A percentile compares a stretch with the other conserved stretches of the same genome.
These are phyloP conservation scores for Apeira syringaria DNA, from an alignment of 2,888 invertebrate genomes.

Conservation along the genomic window DNA sequence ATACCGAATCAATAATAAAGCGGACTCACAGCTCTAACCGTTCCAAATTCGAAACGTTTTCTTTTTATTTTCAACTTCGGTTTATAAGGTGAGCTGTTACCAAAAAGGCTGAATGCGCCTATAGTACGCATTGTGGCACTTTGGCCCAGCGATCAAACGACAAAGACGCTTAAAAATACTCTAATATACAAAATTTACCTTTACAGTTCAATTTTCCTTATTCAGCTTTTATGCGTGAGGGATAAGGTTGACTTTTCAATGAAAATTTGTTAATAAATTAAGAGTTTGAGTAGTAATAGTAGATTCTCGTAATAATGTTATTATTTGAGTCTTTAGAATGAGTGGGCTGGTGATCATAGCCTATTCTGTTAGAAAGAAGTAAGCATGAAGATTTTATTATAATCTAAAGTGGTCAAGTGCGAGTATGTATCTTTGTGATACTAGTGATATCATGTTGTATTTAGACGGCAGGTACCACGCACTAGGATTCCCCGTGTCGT, in stretches of 20 bases:
- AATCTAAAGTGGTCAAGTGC: conserved; percentile 40
- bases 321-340: conserved; percentile 64
- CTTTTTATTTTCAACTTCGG: conserved; percentile 39
- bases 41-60: conserved; percentile 28
- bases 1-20: conserved; percentile 21
- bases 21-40: conserved; percentile 22
- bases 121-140: conserved; percentile 60
- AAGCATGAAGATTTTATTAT: conserved; percentile 59
- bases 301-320: conserved; percentile 74
- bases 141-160: conserved; percentile 67
- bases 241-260: conserved; percentile 37
- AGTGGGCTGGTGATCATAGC: conserved; percentile 74
- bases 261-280: conserved; percentile 11
- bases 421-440: conserved; percentile 19
- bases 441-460: no score
- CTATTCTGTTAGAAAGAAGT: conserved; percentile 68
- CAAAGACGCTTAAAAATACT: conserved; percentile 74
- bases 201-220: conserved; percentile 10
- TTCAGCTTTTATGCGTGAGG: conserved; percentile 10
- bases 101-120: conserved; percentile 57
- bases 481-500: no score
- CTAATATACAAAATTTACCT: conserved; percentile 43
- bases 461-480: no score
- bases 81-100: conserved; percentile 48
- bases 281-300: conserved; percentile 35